Evolutionary conservation across 1,140 invertebrate genomes (phyloP).

Genomic region (Steinernema feltiae): DNA sequence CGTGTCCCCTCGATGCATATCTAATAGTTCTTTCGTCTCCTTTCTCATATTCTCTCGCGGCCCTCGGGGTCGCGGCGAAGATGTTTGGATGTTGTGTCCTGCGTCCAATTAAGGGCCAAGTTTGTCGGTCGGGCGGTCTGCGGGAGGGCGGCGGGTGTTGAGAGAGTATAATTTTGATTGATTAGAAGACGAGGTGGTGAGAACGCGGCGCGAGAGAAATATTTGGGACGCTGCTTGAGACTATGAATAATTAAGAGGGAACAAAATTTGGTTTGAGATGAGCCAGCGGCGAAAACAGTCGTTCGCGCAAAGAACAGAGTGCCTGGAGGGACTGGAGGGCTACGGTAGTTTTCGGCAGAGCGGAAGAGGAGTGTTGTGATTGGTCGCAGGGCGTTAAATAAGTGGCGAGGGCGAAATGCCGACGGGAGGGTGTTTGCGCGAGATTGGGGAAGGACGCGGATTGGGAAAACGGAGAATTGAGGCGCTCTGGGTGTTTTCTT

Average conservation of each 20-base stretch:
- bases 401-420: background rate
- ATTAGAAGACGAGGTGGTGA: conserved; percentile 8
- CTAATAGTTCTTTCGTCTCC: background rate
- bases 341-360: conserved; percentile 2
- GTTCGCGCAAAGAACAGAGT: too few species aligned
- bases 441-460: background rate
- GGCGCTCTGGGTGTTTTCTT: too few species aligned
- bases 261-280: conserved; percentile 6
- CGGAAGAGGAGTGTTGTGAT: background rate
- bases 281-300: too few species aligned
- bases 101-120: conserved; percentile 13
- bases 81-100: conserved; percentile 13
- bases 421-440: background rate
- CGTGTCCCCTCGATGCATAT: background rate
- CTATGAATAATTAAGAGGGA: conserved; percentile 9
- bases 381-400: background rate
- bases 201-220: background rate
- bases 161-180: conserved; percentile 11
- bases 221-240: conserved; percentile 10
- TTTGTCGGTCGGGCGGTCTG: background rate
- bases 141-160: background rate
- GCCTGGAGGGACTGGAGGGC: too few species aligned
- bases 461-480: background rate
- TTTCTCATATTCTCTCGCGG: conserved; percentile 8
- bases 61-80: background rate